A percentile compares a stretch with the other conserved stretches of the same genome.
These are phyloP conservation scores for Cerceris ruficornis DNA, from an alignment of 2,888 invertebrate species.

Conservation along the genomic window DNA sequence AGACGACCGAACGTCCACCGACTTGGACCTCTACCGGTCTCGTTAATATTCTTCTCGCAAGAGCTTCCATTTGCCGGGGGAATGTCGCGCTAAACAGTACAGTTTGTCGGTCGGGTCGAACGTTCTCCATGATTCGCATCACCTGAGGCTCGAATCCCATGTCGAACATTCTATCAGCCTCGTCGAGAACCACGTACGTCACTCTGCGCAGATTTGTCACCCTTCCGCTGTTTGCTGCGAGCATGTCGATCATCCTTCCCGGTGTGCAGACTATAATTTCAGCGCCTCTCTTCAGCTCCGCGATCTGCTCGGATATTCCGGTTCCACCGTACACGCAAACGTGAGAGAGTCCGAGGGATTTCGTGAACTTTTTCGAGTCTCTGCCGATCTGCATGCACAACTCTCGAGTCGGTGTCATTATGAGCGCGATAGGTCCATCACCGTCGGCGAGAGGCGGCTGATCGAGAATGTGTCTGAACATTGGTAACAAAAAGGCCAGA, in stretches of 20 bases:
- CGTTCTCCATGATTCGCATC: conserved; percentile 98
- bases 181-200: conserved; percentile 98
- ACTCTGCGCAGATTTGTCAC: conserved; percentile 98
- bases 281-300: conserved; percentile 97
- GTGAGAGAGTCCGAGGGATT: conserved; percentile 91
- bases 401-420: conserved; percentile 99
- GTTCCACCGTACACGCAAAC: conserved; percentile 99
- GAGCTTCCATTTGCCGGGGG: conserved; percentile 99
- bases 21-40: conserved; percentile 99
- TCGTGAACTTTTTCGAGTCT: conserved; percentile 97
- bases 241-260: conserved; percentile 99
- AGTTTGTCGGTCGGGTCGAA: conserved; percentile 97
- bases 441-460: conserved; percentile 97
- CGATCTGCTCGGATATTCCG: conserved; percentile 97
- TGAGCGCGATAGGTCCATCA: conserved; percentile 97
- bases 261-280: conserved; percentile 99
- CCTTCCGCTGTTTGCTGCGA: conserved; percentile 98
- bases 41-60: conserved; percentile 95
- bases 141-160: conserved; percentile 99
- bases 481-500: conserved; percentile 97
- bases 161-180: conserved; percentile 99
- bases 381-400: conserved; percentile 99
- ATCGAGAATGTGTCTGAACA: conserved; percentile 98
- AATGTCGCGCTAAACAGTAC: conserved; percentile 99
- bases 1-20: conserved; percentile 97